Evolutionary conservation across 2,113 vertebrate species (phyloP), one percentile per base, ranked within the genome.

Genomic region (Sigmodon hispidus): DNA sequence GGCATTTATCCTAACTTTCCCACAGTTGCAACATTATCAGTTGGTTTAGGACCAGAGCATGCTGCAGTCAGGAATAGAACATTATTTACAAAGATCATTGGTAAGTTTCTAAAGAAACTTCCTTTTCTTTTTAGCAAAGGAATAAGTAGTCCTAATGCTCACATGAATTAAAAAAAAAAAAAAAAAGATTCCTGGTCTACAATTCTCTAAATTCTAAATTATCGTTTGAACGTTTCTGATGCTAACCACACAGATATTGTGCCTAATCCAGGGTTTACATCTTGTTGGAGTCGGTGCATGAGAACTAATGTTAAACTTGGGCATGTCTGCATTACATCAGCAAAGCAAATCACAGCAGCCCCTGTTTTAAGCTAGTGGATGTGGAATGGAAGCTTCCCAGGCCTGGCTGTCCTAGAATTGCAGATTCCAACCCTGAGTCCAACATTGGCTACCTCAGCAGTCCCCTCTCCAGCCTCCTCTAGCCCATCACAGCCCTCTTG

Each of bases 301-400:
- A 98, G 97, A 98, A 94, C 98, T 96, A 90, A 7, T 97, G 97
- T 98, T 94, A 87, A 97, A 97, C 86, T 98, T 3, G 94, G 98
- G 98, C 98, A 98, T 98, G 99, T 98, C 98, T 98, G 98, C 99
- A 98, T 99, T 98, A 98, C 98, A 97, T 98, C 95, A 95, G 97
- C 98, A 98, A 98, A 98, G 98, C 98, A 98, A 98, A 99, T 98
- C 98, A 98, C 98, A 99, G 98, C 98, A 98, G 61, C 96, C 98
- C 90, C 0, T 0, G 7, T 93, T 1, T 0, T 13, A 90, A 34
- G 48, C 80, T 76, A 84, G 86, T 59, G 83, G 90, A 81, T n/a
- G 5, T 17, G 19, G 96, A 93, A 73, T 48, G 1, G 0, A 81
- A 90, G 50, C 45, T 24, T 21, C 0, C 76, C 48, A 34, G 89